A percentile compares a stretch with the other conserved stretches of the same genome.
phyloP scores from a whole-genome alignment of 2,113 vertebrate species.

The Polypterus bichir region DNA sequence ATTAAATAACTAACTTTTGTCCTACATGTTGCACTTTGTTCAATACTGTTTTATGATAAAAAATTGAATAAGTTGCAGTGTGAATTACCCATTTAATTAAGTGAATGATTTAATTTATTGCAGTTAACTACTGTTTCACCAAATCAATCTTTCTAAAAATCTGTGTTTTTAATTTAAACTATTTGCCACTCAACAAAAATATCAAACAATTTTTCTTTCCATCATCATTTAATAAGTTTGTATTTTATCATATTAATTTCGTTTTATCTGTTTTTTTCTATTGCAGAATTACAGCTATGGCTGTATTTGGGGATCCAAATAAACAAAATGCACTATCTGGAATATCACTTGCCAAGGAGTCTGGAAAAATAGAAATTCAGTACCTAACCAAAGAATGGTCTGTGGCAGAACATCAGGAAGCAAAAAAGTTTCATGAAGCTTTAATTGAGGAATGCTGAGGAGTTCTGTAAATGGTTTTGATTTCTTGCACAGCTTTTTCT shows the following conservation, averaged over 20 bases:
- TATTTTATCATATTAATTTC: background rate
- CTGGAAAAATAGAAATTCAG: constrained; percentile 70
- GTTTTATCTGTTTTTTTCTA: constrained; percentile 6
- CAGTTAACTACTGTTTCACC: background rate
- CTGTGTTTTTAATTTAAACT: background rate
- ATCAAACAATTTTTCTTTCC: background rate
- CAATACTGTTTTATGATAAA: no score
- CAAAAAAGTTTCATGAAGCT: constrained; percentile 44
- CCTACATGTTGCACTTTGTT: no score
- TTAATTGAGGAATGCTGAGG: constrained; percentile 22
- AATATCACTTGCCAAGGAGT: constrained; percentile 60
- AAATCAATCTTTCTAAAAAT: background rate
- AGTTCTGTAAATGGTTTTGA: no score
- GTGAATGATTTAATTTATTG: background rate
- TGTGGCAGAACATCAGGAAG: constrained; percentile 39
- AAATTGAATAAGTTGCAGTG: no score
- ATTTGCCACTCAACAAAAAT: background rate
- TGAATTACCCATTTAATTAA: background rate
- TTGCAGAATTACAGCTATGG: constrained; percentile 64
- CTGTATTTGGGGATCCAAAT: constrained; percentile 65
- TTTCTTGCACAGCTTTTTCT: no score
- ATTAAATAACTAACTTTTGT: no score
- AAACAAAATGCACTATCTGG: constrained; percentile 59
- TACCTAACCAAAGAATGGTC: constrained; percentile 59
- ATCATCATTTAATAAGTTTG: background rate